Percentiles rank a stretch among this genome's conserved stretches.
Evolutionary conservation across 1,140 invertebrate genomes (phyloP).

Genomic region (Tetramorium simillimum): DNA sequence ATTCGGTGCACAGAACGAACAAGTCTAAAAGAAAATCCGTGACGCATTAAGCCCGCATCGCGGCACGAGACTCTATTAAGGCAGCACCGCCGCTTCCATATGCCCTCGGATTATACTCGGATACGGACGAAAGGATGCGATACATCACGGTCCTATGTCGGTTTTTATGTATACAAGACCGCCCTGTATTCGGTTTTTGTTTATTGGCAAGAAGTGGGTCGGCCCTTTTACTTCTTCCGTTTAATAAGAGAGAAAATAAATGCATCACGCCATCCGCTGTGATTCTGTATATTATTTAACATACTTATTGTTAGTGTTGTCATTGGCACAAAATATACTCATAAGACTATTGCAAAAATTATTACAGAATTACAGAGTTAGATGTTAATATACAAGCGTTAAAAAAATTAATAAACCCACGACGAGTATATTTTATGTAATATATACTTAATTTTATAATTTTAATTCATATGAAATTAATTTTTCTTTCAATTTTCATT

Average conservation of each 20-base stretch:
- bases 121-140: conserved; percentile 44
- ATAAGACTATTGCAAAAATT: neutral
- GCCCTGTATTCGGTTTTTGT: conserved; percentile 67
- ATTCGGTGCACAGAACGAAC: neutral
- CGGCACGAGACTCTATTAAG: conserved; percentile 58
- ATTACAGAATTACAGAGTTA: neutral
- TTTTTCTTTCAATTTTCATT: neutral
- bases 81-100: neutral
- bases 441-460: neutral
- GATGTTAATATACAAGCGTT: neutral
- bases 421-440: neutral
- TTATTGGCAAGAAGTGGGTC: conserved; percentile 61
- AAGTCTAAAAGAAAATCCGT: conserved; percentile 39
- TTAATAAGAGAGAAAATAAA: neutral
- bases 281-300: neutral
- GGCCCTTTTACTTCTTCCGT: neutral
- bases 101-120: conserved; percentile 39
- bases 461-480: neutral
- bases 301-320: neutral
- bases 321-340: neutral
- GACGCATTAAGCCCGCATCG: conserved; percentile 37
- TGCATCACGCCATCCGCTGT: neutral
- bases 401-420: neutral
- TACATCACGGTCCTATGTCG: conserved; percentile 64
- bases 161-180: conserved; percentile 58